Percentiles rank a stretch among this genome's conserved stretches.
phyloP scores from a whole-genome alignment of 2,797 vertebrate genomes.

The Pseudochirops corinnae region DNA sequence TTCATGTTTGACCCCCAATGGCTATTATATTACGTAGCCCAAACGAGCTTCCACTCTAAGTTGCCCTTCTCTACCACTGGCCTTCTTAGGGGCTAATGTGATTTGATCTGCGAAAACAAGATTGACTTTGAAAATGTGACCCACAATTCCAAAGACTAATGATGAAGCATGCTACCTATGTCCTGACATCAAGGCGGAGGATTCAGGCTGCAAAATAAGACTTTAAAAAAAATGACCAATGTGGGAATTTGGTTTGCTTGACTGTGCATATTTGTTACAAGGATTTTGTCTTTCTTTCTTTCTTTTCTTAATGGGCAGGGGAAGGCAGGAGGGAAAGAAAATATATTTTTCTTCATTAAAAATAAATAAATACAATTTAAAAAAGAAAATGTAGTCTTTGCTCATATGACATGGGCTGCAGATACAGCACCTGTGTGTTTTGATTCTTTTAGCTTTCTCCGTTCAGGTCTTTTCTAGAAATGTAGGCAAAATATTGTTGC shows the following conservation, averaged over 20 bases:
- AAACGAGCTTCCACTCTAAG: neutral
- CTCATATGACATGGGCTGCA: constrained; percentile 28
- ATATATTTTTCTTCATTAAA: neutral
- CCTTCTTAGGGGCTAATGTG: constrained; percentile 9
- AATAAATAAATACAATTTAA: neutral
- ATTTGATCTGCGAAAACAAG: constrained; percentile 36
- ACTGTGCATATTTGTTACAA: neutral
- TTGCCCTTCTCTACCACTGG: neutral
- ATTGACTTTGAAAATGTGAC: constrained; percentile 51
- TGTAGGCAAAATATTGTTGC: neutral
- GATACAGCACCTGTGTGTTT: constrained; percentile 20
- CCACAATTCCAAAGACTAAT: neutral
- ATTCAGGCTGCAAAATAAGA: neutral
- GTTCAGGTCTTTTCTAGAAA: constrained; percentile 44
- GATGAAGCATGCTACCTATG: neutral
- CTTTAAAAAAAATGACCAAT: neutral
- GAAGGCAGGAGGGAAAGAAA: neutral
- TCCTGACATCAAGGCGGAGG: neutral
- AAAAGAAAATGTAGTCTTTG: neutral
- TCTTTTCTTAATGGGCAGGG: neutral
- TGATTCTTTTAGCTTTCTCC: constrained; percentile 55
- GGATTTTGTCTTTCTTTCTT: neutral
- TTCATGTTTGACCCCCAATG: neutral
- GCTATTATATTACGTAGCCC: neutral
- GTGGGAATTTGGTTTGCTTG: neutral